Conservation (phyloP, 2,888 invertebrate genomes). For the Aquatica leii region DNA sequence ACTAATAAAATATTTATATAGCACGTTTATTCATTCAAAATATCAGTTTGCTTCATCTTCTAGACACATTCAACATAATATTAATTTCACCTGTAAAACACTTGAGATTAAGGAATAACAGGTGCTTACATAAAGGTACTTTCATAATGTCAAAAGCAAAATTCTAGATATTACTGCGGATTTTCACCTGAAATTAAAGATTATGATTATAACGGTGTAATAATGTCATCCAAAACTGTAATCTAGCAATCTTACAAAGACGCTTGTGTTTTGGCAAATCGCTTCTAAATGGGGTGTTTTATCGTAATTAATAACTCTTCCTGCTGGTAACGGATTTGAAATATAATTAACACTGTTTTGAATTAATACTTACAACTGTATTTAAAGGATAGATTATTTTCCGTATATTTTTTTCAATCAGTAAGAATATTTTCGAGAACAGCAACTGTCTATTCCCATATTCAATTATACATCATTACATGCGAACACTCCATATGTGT, state of each 20-base stretch:
- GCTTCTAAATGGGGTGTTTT: not conserved
- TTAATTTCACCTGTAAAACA: constrained; percentile 11
- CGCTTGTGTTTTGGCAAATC: not conserved
- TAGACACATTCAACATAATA: constrained; percentile 3
- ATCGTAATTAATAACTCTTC: constrained; percentile 1
- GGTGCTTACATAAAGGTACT: not conserved
- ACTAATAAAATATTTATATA: too few relatives aligned
- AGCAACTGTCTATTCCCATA: too few relatives aligned
- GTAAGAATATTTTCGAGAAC: too few relatives aligned
- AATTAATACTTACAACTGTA: too few relatives aligned
- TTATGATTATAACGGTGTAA: constrained; percentile 14
- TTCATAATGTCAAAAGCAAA: constrained; percentile 10
- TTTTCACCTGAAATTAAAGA: constrained; percentile 12
- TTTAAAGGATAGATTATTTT: too few relatives aligned
- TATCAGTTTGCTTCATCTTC: not conserved
- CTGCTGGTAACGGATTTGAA: too few relatives aligned
- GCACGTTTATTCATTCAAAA: not conserved
- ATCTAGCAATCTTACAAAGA: constrained; percentile 20
- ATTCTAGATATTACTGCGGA: constrained; percentile 4
- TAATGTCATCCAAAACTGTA: constrained; percentile 19
- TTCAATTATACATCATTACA: too few relatives aligned
- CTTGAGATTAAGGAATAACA: constrained; percentile 4
- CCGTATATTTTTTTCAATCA: too few relatives aligned
- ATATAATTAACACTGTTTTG: too few relatives aligned
- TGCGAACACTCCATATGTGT: too few relatives aligned